Percentiles rank a stretch among this genome's conserved stretches.
Evolutionary conservation across 2,888 invertebrate species (phyloP).

Genomic region (Mechanitis messenoides): DNA sequence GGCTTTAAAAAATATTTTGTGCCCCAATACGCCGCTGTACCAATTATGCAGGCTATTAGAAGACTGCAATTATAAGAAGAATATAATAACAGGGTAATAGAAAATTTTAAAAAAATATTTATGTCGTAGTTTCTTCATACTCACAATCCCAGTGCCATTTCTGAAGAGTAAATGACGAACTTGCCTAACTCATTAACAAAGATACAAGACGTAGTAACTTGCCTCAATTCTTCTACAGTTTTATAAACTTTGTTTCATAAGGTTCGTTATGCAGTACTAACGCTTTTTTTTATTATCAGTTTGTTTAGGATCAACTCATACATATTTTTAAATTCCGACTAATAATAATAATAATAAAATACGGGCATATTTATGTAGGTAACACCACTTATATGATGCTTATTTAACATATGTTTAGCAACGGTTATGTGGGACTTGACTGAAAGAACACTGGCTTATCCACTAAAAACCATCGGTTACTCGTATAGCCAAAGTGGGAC

Average conservation of each 20-base stretch:
- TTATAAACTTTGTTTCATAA: background rate
- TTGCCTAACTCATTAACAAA: background rate
- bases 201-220: background rate
- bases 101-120: background rate
- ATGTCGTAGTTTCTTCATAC: constrained; percentile 2
- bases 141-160: constrained; percentile 27
- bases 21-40: constrained; percentile 57
- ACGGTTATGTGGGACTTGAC: too few relatives aligned
- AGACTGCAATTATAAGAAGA: constrained; percentile 45
- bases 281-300: background rate
- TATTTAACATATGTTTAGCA: too few relatives aligned
- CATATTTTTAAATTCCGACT: background rate
- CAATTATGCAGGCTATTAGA: constrained; percentile 55
- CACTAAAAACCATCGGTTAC: too few relatives aligned
- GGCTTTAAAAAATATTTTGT: constrained; percentile 38
- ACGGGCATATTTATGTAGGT: too few relatives aligned
- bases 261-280: background rate
- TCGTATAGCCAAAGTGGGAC: too few relatives aligned
- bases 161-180: background rate
- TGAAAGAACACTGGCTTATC: too few relatives aligned
- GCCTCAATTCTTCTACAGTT: background rate
- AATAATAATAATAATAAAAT: too few relatives aligned
- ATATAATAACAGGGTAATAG: background rate
- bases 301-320: background rate
- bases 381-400: too few relatives aligned